Conservation (phyloP, 2,113 vertebrate genomes). For the Thalassoma bifasciatum region DNA sequence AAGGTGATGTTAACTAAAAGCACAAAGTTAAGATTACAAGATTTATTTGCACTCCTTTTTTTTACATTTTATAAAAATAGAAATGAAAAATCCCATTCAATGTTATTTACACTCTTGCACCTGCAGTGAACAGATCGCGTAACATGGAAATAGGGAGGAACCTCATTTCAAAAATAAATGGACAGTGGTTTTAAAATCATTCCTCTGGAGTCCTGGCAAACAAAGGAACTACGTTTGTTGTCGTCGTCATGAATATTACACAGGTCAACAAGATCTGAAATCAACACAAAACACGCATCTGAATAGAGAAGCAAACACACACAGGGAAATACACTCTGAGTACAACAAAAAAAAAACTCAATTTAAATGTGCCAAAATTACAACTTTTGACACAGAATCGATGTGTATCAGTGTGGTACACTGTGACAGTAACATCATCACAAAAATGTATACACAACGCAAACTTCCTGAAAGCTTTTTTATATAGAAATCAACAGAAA, state of each 20-base stretch:
- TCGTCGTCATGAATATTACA: conserved; percentile 19
- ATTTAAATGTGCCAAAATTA: not conserved
- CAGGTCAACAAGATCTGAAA: conserved; percentile 27
- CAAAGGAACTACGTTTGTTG: not conserved
- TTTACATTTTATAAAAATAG: conserved; percentile 74
- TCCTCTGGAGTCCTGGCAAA: not conserved
- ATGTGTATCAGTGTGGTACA: too few relatives aligned
- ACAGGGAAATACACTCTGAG: conserved; percentile 5
- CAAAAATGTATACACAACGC: conserved; percentile 16
- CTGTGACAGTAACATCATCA: conserved; percentile 3
- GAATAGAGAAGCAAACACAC: conserved; percentile 43
- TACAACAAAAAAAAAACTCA: not conserved
- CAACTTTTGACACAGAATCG: not conserved
- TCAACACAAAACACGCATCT: not conserved
- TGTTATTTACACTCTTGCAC: conserved; percentile 53
- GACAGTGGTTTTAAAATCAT: conserved; percentile 21
- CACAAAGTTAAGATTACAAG: conserved; percentile 52
- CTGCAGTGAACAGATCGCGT: conserved; percentile 18
- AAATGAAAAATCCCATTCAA: conserved; percentile 53
- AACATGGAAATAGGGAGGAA: conserved; percentile 21
- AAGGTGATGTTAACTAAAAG: not conserved
- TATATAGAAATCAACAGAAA: not conserved
- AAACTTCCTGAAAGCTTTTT: not conserved
- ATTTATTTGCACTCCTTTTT: conserved; percentile 57
- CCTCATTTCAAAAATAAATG: conserved; percentile 18